phyloP scores from a whole-genome alignment of 1,140 invertebrate species.

The Lithobius niger region DNA sequence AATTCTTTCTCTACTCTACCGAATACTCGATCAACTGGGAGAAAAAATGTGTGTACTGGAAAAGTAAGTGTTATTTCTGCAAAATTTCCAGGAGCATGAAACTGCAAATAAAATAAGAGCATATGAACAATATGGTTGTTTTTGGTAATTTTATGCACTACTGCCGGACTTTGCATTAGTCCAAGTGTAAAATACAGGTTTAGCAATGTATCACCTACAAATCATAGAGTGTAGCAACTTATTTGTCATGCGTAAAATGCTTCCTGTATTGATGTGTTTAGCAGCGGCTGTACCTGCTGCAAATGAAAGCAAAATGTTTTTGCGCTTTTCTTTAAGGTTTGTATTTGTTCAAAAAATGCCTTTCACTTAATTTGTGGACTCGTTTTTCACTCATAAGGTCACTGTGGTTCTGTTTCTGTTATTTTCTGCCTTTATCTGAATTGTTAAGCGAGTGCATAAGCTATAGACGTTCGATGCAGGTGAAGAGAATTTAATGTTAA shows the following conservation, averaged over 20 bases:
- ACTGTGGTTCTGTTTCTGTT: conserved; percentile 10
- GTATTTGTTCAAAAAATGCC: conserved; percentile 24
- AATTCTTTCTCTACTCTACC: neutral
- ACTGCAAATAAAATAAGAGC: neutral
- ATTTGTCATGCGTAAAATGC: conserved; percentile 28
- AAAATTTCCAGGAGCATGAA: neutral
- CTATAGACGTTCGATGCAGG: conserved; percentile 18
- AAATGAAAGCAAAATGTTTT: conserved; percentile 27
- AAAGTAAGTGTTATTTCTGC: neutral
- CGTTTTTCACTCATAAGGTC: conserved; percentile 16
- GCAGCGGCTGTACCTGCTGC: conserved; percentile 27
- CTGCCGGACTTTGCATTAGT: neutral
- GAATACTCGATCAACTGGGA: neutral
- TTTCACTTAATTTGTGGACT: conserved; percentile 23
- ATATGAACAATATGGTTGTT: too few species aligned
- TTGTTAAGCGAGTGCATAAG: conserved; percentile 10
- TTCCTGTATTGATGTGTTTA: conserved; percentile 22
- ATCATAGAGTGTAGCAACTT: conserved; percentile 1
- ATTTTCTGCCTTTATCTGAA: conserved; percentile 16
- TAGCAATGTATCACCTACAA: neutral
- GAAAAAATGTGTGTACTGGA: neutral
- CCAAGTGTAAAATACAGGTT: neutral
- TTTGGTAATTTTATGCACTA: too few species aligned
- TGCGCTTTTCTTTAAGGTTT: conserved; percentile 18
- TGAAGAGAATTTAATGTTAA: conserved; percentile 18